A percentile compares a stretch with the other conserved stretches of the same genome.
These are phyloP conservation scores for Steromphala cineraria DNA, from an alignment of 2,888 invertebrate genomes.

Conservation along the genomic window DNA sequence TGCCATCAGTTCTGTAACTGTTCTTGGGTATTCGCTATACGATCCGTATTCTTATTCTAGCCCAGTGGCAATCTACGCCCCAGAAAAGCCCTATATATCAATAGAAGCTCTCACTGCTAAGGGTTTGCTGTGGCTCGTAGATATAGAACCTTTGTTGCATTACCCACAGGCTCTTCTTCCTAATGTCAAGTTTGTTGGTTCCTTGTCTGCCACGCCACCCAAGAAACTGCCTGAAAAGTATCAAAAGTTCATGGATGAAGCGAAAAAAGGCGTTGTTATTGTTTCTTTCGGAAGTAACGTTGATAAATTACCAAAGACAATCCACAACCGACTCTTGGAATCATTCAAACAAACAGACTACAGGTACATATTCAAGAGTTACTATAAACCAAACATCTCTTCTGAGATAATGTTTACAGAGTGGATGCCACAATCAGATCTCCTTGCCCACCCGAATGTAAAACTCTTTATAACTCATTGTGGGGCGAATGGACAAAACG, in stretches of 20 bases:
- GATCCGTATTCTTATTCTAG: conserved; percentile 30
- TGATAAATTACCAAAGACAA: conserved; percentile 25
- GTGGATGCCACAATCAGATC: conserved; percentile 57
- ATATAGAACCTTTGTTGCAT: conserved; percentile 42
- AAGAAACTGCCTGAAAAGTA: conserved; percentile 36
- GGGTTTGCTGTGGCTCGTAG: conserved; percentile 41
- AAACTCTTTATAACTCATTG: conserved; percentile 57
- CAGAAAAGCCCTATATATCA: conserved; percentile 31
- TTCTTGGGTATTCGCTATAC: background rate
- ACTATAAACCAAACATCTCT: conserved; percentile 4
- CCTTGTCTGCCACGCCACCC: conserved; percentile 28
- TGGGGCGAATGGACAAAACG: conserved; percentile 54
- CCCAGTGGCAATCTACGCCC: conserved; percentile 35
- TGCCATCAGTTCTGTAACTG: background rate
- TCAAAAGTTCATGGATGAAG: conserved; percentile 37
- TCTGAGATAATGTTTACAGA: conserved; percentile 27
- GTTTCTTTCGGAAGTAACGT: conserved; percentile 49
- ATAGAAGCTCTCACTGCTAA: conserved; percentile 23
- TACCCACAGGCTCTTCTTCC: conserved; percentile 40
- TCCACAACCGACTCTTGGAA: conserved; percentile 29
- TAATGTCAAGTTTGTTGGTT: conserved; percentile 44
- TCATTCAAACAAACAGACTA: conserved; percentile 36
- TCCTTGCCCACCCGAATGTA: conserved; percentile 50
- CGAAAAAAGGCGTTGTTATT: conserved; percentile 44
- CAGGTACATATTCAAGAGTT: conserved; percentile 31